These are phyloP conservation scores for Platorchestia sp. DNA, from an alignment of 1,140 invertebrate species.

Conservation along the genomic window DNA sequence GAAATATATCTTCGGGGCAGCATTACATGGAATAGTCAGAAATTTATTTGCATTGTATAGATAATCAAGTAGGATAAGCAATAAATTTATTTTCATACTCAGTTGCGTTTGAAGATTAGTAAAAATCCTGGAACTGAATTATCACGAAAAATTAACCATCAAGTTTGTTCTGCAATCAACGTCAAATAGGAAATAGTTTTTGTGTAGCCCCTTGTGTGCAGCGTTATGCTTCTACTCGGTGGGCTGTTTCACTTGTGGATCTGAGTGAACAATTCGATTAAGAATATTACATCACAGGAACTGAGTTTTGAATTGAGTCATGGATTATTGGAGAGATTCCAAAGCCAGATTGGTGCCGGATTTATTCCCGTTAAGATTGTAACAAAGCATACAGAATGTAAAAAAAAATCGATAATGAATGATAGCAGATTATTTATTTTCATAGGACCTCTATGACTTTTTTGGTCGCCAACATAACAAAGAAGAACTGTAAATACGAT, in stretches of 20 bases:
- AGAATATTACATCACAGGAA: neutral
- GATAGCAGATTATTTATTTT: neutral
- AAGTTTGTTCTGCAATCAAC: no score
- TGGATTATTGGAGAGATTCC: neutral
- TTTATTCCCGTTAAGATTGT: neutral
- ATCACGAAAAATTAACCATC: no score
- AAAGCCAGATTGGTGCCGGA: neutral
- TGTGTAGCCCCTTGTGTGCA: no score
- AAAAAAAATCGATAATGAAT: neutral
- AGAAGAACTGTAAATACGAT: neutral
- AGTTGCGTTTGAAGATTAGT: neutral
- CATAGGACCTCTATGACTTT: neutral
- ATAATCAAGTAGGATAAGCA: neutral
- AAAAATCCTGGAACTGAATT: no score
- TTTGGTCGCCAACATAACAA: neutral
- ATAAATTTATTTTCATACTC: neutral
- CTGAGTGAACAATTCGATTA: neutral
- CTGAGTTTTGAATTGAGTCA: neutral
- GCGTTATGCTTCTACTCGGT: neutral
- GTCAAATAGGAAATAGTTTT: no score
- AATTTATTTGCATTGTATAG: neutral
- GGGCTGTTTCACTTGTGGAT: neutral
- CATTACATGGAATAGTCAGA: neutral
- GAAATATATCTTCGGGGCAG: neutral
- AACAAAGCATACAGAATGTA: neutral